phyloP scores from a whole-genome alignment of 2,113 vertebrate species.

The Anser brachyrhynchus region DNA sequence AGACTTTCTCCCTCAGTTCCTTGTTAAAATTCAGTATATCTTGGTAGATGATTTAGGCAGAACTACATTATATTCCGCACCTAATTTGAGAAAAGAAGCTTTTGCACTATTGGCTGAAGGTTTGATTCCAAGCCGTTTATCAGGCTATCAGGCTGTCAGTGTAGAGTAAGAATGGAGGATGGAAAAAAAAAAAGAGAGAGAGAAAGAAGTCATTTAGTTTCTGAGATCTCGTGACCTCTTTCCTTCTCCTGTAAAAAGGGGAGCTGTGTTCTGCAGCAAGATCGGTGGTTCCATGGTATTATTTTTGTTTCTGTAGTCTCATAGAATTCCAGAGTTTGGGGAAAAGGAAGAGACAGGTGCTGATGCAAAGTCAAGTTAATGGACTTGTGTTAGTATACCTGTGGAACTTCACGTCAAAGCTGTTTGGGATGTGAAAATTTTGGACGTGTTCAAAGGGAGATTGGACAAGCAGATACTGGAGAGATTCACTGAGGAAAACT shows the following conservation, averaged over 20 bases:
- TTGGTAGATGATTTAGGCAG: background rate
- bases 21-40: background rate
- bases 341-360: background rate
- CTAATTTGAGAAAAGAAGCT: background rate
- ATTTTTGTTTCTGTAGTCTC: slow-evolving; percentile 1
- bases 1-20: background rate
- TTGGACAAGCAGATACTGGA: slow-evolving; percentile 1
- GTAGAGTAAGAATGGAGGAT: background rate
- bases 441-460: background rate
- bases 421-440: slow-evolving; percentile 1
- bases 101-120: background rate
- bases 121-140: background rate
- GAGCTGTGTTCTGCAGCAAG: background rate
- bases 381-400: background rate
- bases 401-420: background rate
- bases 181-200: background rate
- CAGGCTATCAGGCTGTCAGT: background rate
- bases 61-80: background rate
- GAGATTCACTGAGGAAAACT: slow-evolving; percentile 18
- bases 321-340: background rate
- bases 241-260: background rate
- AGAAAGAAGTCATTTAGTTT: background rate
- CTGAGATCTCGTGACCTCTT: background rate
- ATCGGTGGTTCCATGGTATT: background rate
- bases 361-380: background rate